A percentile compares a stretch with the other conserved stretches of the same genome.
Evolutionary conservation across 2,888 invertebrate genomes (phyloP).

Genomic region (Rotaria macrura): DNA sequence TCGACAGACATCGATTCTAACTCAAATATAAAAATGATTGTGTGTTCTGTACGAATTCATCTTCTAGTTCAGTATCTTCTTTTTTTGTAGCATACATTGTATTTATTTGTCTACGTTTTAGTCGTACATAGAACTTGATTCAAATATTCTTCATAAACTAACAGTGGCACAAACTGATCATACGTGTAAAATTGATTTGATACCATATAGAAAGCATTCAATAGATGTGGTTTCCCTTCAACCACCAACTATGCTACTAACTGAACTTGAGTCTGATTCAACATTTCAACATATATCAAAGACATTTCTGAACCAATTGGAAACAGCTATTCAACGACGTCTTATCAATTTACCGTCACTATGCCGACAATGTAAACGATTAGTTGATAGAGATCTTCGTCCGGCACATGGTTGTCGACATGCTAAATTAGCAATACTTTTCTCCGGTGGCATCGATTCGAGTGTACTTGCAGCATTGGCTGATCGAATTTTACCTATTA

Average conservation of each 20-base stretch:
- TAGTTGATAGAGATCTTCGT: not conserved
- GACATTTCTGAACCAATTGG: conserved; percentile 28
- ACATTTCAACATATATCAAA: not conserved
- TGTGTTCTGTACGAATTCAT: not conserved
- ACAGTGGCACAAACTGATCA: not conserved
- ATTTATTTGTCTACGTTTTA: not conserved
- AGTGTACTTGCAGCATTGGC: conserved; percentile 73
- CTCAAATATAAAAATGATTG: not conserved
- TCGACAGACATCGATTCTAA: conserved; percentile 38
- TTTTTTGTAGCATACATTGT: not conserved
- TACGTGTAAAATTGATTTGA: not conserved
- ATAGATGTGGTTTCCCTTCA: not conserved
- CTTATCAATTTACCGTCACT: conserved; percentile 28
- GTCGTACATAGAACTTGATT: not conserved
- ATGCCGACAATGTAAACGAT: conserved; percentile 38
- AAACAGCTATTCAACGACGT: conserved; percentile 32
- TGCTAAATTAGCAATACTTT: conserved; percentile 67
- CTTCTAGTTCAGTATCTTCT: not conserved
- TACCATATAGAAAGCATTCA: not conserved
- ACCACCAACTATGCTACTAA: conserved; percentile 32
- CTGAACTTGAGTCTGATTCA: not conserved
- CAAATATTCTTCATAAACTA: not conserved
- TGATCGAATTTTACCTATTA: conserved; percentile 51
- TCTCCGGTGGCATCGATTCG: conserved; percentile 92
- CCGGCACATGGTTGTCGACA: conserved; percentile 53